Evolutionary conservation across 2,888 invertebrate genomes (phyloP), one percentile per base, ranked within the genome.

Genomic region (Hedychridium roseum): DNA sequence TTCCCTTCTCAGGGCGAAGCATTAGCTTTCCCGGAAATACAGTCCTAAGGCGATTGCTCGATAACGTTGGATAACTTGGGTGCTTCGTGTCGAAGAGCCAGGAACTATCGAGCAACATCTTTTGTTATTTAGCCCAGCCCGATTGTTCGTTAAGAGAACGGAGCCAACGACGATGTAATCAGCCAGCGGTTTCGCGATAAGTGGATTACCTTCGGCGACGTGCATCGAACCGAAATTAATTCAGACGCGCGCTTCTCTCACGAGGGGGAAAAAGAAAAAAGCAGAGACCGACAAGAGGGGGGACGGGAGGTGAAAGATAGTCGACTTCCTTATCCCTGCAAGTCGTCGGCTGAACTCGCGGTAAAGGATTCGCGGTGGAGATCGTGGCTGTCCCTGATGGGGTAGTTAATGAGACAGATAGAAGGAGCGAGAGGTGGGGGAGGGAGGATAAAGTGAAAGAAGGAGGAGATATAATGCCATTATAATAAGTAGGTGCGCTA

Each of bases 401-500:
- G 50, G 50, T 53, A 51, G 63, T 59, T 71, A 68, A 71, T 68
- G 67, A 66, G 57, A 45, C 34, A 34, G 41, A 40, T 43, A 40
- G 21, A 37, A 4, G 40, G 31, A 7, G 15, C 2, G 9, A 16
- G n/a, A 2, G 27, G 3, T 27, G 9, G 27, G 12, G 27, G 27
- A 27, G 27, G n/a, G n/a, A n/a, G n/a, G n/a, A n/a, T n/a, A n/a
- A 34, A n/a, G 16, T 34, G 44, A 44, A 14, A 26, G 49, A 55
- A 53, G 38, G 56, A 45, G 56, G 58, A n/a, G n/a, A n/a, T n/a
- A 57, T 71, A 68, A 70, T 64, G 60, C 62, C 62, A 60, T 71
- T 71, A 70, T 72, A 71, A 73, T 70, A 71, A 73, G 73, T 68
- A 69, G 60, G 51, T 57, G 59, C 50, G 47, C 31, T 11, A 60